Evolutionary conservation across 2,797 vertebrate genomes (phyloP).

Genomic region (Trematomus bernacchii): DNA sequence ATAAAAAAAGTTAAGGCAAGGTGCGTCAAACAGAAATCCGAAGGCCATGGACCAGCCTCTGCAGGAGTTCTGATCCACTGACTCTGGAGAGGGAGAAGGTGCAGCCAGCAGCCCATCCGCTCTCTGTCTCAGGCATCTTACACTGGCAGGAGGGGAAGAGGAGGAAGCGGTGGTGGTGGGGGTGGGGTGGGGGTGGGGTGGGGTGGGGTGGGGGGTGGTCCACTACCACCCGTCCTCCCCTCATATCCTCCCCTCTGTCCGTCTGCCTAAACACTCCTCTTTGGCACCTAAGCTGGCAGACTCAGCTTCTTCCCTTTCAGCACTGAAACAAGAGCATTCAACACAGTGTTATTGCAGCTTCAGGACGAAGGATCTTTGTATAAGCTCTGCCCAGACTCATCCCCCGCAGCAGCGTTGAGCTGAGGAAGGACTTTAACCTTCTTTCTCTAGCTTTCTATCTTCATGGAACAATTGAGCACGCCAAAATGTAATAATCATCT

Average conservation of each 20-base stretch:
- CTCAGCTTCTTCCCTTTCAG: constrained; percentile 99
- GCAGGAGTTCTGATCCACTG: constrained; percentile 77
- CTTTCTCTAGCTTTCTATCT: too few species aligned
- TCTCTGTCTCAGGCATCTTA: constrained; percentile 95
- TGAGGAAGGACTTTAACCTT: too few species aligned
- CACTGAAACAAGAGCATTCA: constrained; percentile 82
- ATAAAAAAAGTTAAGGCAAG: constrained; percentile 98
- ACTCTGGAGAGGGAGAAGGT: constrained; percentile 67
- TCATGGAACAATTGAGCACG: too few species aligned
- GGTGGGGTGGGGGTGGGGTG: constrained; percentile 80
- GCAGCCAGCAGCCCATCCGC: constrained; percentile 78
- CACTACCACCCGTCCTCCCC: constrained; percentile 83
- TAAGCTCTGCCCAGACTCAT: too few species aligned
- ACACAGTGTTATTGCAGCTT: too few species aligned
- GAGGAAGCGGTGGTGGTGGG: constrained; percentile 82
- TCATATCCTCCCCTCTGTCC: constrained; percentile 58
- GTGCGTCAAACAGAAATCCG: constrained; percentile 97
- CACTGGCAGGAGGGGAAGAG: constrained; percentile 84
- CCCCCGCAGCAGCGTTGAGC: too few species aligned
- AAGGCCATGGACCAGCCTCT: constrained; percentile 80
- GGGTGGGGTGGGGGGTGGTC: constrained; percentile 85
- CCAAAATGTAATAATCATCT: too few species aligned
- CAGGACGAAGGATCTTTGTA: too few species aligned
- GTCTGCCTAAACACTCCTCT: constrained; percentile 85
- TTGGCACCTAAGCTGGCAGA: constrained; percentile 97